phyloP scores from a whole-genome alignment of 2,113 vertebrate genomes.

The Morone chrysops region DNA sequence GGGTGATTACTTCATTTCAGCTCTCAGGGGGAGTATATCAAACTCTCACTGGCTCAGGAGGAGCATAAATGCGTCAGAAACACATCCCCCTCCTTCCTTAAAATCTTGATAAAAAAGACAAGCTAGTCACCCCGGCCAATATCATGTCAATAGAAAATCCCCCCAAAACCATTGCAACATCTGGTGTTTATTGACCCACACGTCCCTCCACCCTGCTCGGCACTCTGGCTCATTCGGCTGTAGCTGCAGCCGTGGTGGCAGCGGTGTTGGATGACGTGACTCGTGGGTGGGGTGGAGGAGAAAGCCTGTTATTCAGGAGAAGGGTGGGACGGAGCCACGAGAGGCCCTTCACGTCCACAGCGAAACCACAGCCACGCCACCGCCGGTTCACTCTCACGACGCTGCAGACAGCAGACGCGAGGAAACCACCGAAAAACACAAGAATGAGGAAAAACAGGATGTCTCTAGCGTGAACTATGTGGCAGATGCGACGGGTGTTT shows the following conservation, averaged over 20 bases:
- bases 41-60: not conserved
- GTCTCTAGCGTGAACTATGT: conserved; percentile 2
- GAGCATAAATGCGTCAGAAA: conserved; percentile 27
- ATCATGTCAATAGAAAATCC: conserved; percentile 35
- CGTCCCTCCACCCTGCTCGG: conserved; percentile 36
- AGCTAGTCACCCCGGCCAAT: conserved; percentile 23
- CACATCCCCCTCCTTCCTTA: not conserved
- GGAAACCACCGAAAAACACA: conserved; percentile 40
- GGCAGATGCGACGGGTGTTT: conserved; percentile 5
- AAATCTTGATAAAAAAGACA: conserved; percentile 19
- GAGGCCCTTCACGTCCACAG: conserved; percentile 56
- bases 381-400: conserved; percentile 34
- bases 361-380: conserved; percentile 59
- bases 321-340: conserved; percentile 64
- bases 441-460: conserved; percentile 67
- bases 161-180: conserved; percentile 67
- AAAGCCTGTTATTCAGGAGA: conserved; percentile 71
- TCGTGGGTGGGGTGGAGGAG: conserved; percentile 65
- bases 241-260: conserved; percentile 41
- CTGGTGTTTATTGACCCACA: conserved; percentile 74
- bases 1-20: conserved; percentile 21
- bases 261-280: conserved; percentile 59
- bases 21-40: not conserved
- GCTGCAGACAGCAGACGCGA: conserved; percentile 18
- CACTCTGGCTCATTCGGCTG: conserved; percentile 19